Conservation (phyloP, 2,797 vertebrate genomes). For the Etheostoma perlongum region DNA sequence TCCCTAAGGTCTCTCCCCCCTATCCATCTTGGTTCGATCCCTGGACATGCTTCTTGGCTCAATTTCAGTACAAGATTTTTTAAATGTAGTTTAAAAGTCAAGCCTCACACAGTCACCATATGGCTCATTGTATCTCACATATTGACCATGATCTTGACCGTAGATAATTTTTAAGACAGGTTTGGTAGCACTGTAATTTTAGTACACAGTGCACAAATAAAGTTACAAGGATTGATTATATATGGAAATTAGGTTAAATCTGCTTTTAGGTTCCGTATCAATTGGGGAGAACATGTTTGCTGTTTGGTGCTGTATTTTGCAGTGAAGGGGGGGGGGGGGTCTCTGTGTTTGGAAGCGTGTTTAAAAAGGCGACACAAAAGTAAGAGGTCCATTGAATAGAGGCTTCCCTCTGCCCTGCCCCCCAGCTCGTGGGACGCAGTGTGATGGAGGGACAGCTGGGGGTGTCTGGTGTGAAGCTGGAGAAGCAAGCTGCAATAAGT, state of each 20-base stretch:
- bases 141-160: conserved; percentile 38
- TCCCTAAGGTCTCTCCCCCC: conserved; percentile 60
- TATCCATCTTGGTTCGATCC: conserved; percentile 68
- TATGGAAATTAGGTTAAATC: not conserved
- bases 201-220: not conserved
- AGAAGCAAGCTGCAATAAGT: not conserved
- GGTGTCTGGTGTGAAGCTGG: conserved; percentile 10
- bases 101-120: not conserved
- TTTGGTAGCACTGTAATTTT: conserved; percentile 6
- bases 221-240: not conserved
- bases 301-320: conserved; percentile 8
- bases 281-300: conserved; percentile 1
- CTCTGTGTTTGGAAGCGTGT: conserved; percentile 12
- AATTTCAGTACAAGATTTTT: conserved; percentile 56
- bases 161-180: conserved; percentile 20
- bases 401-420: conserved; percentile 71
- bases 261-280: not conserved
- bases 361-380: conserved; percentile 55
- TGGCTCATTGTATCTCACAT: not conserved
- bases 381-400: conserved; percentile 49
- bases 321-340: not conserved
- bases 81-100: conserved; percentile 45
- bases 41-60: conserved; percentile 58
- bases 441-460: conserved; percentile 38
- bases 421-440: conserved; percentile 28